Evolutionary conservation across 2,113 vertebrate species (phyloP), one percentile per base, ranked within the genome.

Genomic region (Diglossa brunneiventris): DNA sequence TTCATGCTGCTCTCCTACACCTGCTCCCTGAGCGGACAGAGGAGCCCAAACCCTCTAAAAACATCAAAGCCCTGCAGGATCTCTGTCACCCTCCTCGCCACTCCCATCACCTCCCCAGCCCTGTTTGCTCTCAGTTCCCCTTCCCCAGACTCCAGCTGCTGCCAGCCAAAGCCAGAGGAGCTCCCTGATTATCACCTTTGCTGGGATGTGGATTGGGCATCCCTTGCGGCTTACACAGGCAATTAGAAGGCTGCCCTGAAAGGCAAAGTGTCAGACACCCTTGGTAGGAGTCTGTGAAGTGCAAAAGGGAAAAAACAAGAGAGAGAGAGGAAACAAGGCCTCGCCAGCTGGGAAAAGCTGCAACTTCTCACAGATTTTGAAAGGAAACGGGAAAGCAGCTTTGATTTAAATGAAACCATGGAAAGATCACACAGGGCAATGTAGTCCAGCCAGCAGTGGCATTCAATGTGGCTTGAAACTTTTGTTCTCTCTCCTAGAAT

Each of bases 141-240:
- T 95, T 89, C 95, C 78, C 90, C 86, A 95, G 84, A 64, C 68
- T 86, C 69, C 92, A 94, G 81, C 83, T 96, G 96, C 72, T 94
- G 53, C 79, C 69, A 63, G 69, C 39, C 90, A 50, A 73, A 93
- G 84, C 70, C 11, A 13, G 73, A 91, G 84, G 62, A 95, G 59
- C 76, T 89, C 73, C 49, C 70, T 82, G 94, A 69, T 97, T 88
- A 79, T 82, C 97, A 92, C 80, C 80, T 93, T 94, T 21, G n/a
- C 39, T 4, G 15, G 69, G 73, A 96, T 97, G 97, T 97, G 97
- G 94, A 97, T 96, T 97, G 78, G 28, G 52, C 56, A 78, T 88
- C 84, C 87, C 83, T 91, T 95, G 49, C 31, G 31, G 63, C 74
- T 93, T 70, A 70, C 12, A 30, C 23, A 15, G 5, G 89, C 88